These are phyloP conservation scores for Achatina immaculata DNA, from an alignment of 1,140 invertebrate genomes.

Conservation along the genomic window DNA sequence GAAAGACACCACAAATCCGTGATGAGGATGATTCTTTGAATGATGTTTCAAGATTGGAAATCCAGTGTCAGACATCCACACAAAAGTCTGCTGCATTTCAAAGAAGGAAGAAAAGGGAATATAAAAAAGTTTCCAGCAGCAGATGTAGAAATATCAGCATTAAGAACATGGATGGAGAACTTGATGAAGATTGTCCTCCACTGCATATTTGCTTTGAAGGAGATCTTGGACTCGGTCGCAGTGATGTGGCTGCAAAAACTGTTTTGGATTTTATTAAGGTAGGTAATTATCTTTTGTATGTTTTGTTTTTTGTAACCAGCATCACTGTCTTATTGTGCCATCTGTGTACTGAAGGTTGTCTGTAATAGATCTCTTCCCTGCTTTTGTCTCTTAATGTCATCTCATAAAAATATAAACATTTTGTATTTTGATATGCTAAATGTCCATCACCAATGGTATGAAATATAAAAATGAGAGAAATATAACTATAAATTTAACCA, in stretches of 20 bases:
- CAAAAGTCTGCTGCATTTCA: not conserved
- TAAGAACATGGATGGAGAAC: not conserved
- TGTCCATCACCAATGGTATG: no score
- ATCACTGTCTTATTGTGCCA: no score
- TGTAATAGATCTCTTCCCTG: no score
- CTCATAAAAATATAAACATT: no score
- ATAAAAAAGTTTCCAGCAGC: not conserved
- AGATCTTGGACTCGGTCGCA: not conserved
- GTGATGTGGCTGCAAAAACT: not conserved
- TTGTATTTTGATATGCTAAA: no score
- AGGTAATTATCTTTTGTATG: no score
- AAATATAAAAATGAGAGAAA: no score
- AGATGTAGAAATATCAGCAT: not conserved
- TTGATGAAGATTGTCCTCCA: not conserved
- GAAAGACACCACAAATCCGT: conserved; percentile 29
- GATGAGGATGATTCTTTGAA: conserved; percentile 46
- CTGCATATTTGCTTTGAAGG: not conserved
- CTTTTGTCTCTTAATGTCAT: no score
- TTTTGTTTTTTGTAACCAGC: no score
- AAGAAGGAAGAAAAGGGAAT: not conserved
- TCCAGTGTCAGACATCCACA: not conserved
- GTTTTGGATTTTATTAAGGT: not conserved
- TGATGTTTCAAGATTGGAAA: not conserved
- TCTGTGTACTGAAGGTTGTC: no score
- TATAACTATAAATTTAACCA: no score